Percentiles rank a stretch among this genome's conserved stretches.
phyloP scores from a whole-genome alignment of 2,113 vertebrate genomes.

The Tauraco erythrolophus region DNA sequence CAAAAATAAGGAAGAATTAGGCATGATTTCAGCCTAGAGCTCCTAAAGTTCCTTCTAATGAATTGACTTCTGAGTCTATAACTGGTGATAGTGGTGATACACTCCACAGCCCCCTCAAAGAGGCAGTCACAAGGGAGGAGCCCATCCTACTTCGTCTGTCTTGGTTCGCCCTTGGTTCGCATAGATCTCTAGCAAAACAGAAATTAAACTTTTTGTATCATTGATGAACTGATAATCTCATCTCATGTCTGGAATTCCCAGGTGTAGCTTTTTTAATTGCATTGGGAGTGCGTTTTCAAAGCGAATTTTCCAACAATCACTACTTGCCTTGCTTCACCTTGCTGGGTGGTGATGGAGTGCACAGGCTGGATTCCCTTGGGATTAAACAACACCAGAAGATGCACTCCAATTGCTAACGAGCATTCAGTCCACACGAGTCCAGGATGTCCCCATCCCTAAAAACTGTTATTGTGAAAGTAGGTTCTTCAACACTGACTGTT shows the following conservation, averaged over 20 bases:
- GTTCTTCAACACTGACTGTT: neutral
- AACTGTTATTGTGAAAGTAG: neutral
- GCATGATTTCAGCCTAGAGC: neutral
- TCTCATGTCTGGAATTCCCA: neutral
- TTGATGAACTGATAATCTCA: accelerated
- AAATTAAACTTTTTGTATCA: neutral
- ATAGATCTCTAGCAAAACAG: neutral
- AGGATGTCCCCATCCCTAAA: neutral
- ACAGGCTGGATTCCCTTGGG: neutral
- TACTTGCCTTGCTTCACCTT: neutral
- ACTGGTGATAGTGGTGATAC: neutral
- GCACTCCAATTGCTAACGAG: neutral
- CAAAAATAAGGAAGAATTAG: neutral
- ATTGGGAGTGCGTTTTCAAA: neutral
- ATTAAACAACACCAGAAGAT: neutral
- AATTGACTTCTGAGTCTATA: neutral
- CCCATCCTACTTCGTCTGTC: neutral
- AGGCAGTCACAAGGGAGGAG: neutral
- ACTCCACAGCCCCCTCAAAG: neutral
- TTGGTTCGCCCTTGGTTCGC: neutral
- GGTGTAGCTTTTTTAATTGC: neutral
- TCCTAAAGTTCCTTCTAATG: neutral
- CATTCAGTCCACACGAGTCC: neutral
- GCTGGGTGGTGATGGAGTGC: neutral
- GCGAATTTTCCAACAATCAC: neutral